Conservation (phyloP, 2,888 invertebrate species). For the Crepidodera aurea region DNA sequence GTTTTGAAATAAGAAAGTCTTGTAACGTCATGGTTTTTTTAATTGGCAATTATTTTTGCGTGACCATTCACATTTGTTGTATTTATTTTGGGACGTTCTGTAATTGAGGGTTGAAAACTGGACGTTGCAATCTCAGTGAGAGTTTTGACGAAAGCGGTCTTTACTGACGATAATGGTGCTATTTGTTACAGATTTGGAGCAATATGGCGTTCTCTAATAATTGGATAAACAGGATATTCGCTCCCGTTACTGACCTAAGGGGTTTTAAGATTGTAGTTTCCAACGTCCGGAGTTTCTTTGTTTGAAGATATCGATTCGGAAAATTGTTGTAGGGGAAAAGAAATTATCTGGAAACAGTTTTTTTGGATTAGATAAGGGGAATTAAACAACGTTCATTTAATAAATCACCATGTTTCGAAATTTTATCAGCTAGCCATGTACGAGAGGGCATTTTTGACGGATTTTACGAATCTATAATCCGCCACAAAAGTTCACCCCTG, state of each 20-base stretch:
- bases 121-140: background rate
- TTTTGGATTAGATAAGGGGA: no score
- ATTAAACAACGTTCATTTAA: no score
- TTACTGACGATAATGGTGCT: slow-evolving; percentile 2
- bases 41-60: no score
- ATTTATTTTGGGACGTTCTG: background rate
- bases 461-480: no score
- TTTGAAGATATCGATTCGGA: background rate
- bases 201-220: slow-evolving; percentile 16
- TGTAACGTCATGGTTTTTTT: no score
- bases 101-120: background rate
- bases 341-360: no score
- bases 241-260: slow-evolving; percentile 8
- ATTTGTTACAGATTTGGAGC: slow-evolving; percentile 21
- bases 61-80: no score
- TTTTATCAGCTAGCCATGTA: no score
- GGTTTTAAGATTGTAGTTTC: slow-evolving; percentile 2
- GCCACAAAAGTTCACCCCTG: no score
- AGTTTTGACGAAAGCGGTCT: background rate
- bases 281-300: background rate
- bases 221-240: slow-evolving; percentile 18
- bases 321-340: background rate
- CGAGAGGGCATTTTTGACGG: no score
- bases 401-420: no score
- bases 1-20: no score